These are phyloP conservation scores for Catotricha subobsoleta DNA, from an alignment of 2,888 invertebrate genomes.

Conservation along the genomic window DNA sequence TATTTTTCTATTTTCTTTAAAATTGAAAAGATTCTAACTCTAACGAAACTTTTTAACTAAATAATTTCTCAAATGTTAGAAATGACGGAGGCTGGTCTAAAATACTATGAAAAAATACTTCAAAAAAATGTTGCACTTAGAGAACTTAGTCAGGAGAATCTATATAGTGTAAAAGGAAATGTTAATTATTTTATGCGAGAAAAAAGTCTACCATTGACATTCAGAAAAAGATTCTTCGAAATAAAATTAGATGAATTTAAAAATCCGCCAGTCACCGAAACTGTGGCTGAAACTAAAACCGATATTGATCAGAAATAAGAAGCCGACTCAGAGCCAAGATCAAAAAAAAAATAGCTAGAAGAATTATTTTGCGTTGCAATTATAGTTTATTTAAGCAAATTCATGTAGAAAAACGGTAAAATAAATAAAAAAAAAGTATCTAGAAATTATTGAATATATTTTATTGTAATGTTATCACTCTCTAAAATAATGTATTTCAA, in stretches of 20 bases:
- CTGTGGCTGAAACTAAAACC: too few relatives aligned
- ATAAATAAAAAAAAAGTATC: too few relatives aligned
- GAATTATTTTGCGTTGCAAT: too few relatives aligned
- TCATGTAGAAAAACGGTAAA: too few relatives aligned
- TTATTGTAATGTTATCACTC: too few relatives aligned
- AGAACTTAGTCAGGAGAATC: slow-evolving; percentile 41
- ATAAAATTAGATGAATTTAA: slow-evolving; percentile 28
- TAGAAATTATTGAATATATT: too few relatives aligned
- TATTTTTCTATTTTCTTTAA: not conserved
- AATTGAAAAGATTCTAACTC: not conserved
- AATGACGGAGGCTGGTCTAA: slow-evolving; percentile 52
- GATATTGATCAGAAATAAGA: too few relatives aligned
- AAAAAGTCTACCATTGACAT: slow-evolving; percentile 42
- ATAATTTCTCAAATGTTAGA: slow-evolving; percentile 15
- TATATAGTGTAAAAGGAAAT: slow-evolving; percentile 50
- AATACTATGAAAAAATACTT: slow-evolving; percentile 55
- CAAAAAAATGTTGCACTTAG: slow-evolving; percentile 56
- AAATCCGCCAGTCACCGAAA: too few relatives aligned
- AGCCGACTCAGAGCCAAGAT: too few relatives aligned
- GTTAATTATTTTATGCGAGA: slow-evolving; percentile 46
- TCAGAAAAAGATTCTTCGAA: slow-evolving; percentile 49
- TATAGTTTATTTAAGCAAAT: too few relatives aligned
- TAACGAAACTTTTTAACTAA: not conserved
- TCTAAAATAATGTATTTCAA: too few relatives aligned
- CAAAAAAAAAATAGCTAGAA: too few relatives aligned